Conservation (phyloP, 2,888 invertebrate genomes). For the Elegia similella region DNA sequence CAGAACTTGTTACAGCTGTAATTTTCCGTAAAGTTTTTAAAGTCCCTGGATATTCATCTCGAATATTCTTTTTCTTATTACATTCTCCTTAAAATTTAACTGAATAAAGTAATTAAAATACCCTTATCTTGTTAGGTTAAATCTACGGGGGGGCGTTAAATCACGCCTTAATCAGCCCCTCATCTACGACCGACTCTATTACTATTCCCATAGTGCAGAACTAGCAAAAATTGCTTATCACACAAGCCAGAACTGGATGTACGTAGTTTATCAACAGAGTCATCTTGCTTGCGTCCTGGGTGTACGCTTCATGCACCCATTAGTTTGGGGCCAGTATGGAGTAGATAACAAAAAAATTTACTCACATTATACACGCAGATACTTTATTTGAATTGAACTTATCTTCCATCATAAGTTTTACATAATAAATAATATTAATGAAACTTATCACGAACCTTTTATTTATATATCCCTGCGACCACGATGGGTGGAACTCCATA, state of each 20-base stretch:
- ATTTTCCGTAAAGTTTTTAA: too few relatives aligned
- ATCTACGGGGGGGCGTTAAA: constrained; percentile 6
- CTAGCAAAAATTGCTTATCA: constrained; percentile 16
- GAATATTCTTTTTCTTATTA: too few relatives aligned
- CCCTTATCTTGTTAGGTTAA: neutral
- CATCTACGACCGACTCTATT: neutral
- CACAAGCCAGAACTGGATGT: neutral
- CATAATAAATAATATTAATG: too few relatives aligned
- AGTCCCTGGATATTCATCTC: too few relatives aligned
- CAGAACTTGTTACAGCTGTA: too few relatives aligned
- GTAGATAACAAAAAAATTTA: too few relatives aligned
- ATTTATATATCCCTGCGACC: too few relatives aligned
- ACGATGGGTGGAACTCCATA: too few relatives aligned
- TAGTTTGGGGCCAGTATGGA: neutral
- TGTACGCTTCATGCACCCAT: neutral
- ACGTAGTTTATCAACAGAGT: constrained; percentile 11
- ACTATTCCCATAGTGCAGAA: constrained; percentile 10
- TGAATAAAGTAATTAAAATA: neutral
- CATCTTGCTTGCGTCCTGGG: constrained; percentile 7
- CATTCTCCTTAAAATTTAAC: neutral
- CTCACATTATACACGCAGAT: too few relatives aligned
- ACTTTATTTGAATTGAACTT: too few relatives aligned
- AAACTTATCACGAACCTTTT: too few relatives aligned
- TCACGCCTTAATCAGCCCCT: constrained; percentile 6
- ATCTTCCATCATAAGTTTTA: too few relatives aligned